phyloP scores from a whole-genome alignment of 2,888 invertebrate genomes.

The Empis livida region DNA sequence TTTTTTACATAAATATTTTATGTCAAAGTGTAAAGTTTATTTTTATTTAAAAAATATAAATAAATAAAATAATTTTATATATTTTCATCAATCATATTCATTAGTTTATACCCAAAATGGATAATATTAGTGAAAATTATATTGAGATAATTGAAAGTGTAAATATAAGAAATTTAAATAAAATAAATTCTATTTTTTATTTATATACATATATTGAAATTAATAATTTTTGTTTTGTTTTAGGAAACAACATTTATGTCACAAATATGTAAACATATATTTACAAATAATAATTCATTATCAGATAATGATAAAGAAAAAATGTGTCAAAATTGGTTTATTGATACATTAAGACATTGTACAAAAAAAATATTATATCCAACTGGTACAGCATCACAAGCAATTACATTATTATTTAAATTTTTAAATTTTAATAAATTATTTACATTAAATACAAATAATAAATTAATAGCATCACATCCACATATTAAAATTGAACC shows the following conservation, averaged over 20 bases:
- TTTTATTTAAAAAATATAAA: no score
- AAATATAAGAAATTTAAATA: no score
- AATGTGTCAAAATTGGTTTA: slow-evolving; percentile 7
- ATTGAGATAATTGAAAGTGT: no score
- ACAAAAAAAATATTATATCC: slow-evolving; percentile 4
- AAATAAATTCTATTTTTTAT: no score
- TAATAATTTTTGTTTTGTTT: not conserved
- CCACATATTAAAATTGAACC: slow-evolving; percentile 5
- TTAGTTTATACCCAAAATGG: not conserved
- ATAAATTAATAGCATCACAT: not conserved
- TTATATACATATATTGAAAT: not conserved
- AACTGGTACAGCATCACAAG: not conserved
- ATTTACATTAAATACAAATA: not conserved
- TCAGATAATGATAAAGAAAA: not conserved
- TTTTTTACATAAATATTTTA: no score
- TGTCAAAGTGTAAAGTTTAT: no score
- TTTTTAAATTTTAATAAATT: slow-evolving; percentile 1
- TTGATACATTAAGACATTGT: slow-evolving; percentile 6
- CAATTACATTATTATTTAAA: slow-evolving; percentile 3
- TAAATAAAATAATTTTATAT: not conserved
- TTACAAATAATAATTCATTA: slow-evolving; percentile 5
- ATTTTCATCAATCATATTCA: not conserved
- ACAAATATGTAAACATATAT: slow-evolving; percentile 8
- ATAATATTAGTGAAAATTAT: no score
- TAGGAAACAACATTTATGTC: slow-evolving; percentile 8